A percentile compares a stretch with the other conserved stretches of the same genome.
These are phyloP conservation scores for Hypselothyrea guttata DNA, from an alignment of 2,888 invertebrate species.

Conservation along the genomic window DNA sequence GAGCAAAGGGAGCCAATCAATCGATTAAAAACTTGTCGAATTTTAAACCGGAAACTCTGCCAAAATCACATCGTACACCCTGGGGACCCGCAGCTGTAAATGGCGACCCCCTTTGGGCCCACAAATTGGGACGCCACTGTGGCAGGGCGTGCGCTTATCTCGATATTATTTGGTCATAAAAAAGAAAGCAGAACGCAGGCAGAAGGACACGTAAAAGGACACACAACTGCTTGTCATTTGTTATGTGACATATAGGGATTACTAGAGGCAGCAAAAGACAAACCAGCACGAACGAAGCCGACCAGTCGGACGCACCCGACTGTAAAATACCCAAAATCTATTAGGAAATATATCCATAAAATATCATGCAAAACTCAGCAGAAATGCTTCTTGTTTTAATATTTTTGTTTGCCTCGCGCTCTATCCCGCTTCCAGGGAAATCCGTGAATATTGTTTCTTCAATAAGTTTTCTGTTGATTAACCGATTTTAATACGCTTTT, in stretches of 20 bases:
- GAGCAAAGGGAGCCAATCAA: conserved; percentile 51
- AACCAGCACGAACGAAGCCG: no score
- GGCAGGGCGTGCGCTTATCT: conserved; percentile 68
- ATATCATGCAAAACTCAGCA: no score
- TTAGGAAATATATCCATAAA: no score
- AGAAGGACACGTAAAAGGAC: conserved; percentile 18
- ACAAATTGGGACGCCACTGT: conserved; percentile 22
- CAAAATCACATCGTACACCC: no score
- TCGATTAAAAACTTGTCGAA: conserved; percentile 68
- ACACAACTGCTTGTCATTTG: conserved; percentile 65
- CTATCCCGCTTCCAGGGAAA: no score
- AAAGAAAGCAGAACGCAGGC: conserved; percentile 11
- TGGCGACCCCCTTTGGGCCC: conserved; percentile 6
- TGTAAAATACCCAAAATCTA: no score
- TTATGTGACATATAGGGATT: conserved; percentile 46
- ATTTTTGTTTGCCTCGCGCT: no score
- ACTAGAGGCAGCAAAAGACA: conserved; percentile 3
- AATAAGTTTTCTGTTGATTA: no score
- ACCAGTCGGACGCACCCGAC: no score
- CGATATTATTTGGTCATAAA: conserved; percentile 73
- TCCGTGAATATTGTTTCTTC: no score
- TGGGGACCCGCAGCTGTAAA: conserved; percentile 61
- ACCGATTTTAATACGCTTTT: no score
- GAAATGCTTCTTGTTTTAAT: no score
- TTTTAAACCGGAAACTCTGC: conserved; percentile 41